Evolutionary conservation across 1,140 invertebrate species (phyloP), one percentile per base, ranked within the genome.

Genomic region (Pseudomyrmex concolor): DNA sequence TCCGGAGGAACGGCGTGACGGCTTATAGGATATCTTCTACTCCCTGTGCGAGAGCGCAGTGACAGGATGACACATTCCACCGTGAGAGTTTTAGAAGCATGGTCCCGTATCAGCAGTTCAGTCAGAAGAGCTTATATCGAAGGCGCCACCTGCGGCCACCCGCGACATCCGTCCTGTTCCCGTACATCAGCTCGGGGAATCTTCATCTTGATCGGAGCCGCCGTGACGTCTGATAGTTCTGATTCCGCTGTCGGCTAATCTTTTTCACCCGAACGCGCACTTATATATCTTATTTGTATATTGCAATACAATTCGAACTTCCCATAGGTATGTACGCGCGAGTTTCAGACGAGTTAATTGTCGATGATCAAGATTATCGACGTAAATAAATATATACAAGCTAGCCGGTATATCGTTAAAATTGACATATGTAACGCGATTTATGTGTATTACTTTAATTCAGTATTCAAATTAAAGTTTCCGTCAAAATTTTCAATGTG

Each of bases 21-120:
- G 89, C 87, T 89, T 83, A 88, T 87, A 89, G 89, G 90, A 92
- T 89, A 89, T 85, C 86, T 88, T 4, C 55, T 89, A 89, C 87
- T 34, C 34, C 87, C 85, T 72, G 85, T 89, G 72, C 86, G 88
- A 84, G 88, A 84, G 92, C 93, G 91, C 92, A 93, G 92, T 93
- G 93, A 93, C 93, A 93, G 92, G 92, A 93, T 93, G 92, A 93
- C 93, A 93, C 92, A 93, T 93, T 93, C 93, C 90, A 86, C 91
- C 92, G 91, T 93, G 91, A 93, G 92, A 93, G 91, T 92, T 93
- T 93, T 85, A 80, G 91, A 87, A 92, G 91, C 91, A 89, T 85
- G 89, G 90, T 71, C 87, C 86, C 81, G 86, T 92, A 92, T 92
- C 91, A 92, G 90, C 86, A 89, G 86, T 90, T 89, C 83, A 89